Conservation (phyloP, 2,888 invertebrate species). For the Andricus quercusramuli region DNA sequence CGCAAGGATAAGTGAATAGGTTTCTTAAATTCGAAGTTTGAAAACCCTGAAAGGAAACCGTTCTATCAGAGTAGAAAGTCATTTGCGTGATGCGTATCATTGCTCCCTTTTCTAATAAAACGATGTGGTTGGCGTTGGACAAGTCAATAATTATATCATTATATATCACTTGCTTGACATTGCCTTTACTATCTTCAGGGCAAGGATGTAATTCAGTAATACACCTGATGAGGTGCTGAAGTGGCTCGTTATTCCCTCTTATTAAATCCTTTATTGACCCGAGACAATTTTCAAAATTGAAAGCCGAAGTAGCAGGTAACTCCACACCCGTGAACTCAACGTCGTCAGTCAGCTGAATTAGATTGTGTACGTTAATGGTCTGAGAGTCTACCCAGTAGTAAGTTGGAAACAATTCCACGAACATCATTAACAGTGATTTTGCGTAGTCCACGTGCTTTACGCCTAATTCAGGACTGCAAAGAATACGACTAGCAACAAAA, state of each 20-base stretch:
- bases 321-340: constrained; percentile 47
- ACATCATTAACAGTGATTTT: constrained; percentile 47
- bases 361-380: constrained; percentile 52
- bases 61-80: background rate
- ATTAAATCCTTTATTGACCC: constrained; percentile 51
- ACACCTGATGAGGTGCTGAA: background rate
- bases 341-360: constrained; percentile 57
- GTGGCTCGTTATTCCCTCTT: background rate
- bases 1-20: background rate
- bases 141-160: background rate
- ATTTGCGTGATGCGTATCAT: background rate
- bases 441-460: constrained; percentile 45
- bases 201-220: background rate
- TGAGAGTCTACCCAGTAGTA: constrained; percentile 53
- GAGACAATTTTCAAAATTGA: constrained; percentile 54
- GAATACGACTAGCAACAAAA: constrained; percentile 52
- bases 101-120: background rate
- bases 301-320: constrained; percentile 41
- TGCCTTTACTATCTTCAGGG: background rate
- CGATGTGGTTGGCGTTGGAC: background rate
- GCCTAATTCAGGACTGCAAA: constrained; percentile 43
- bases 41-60: background rate
- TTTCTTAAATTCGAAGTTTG: background rate
- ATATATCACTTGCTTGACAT: background rate
- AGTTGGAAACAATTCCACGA: constrained; percentile 52